These are phyloP conservation scores for Phymorhynchus buccinoides DNA, from an alignment of 1,140 invertebrate genomes.

Conservation along the genomic window DNA sequence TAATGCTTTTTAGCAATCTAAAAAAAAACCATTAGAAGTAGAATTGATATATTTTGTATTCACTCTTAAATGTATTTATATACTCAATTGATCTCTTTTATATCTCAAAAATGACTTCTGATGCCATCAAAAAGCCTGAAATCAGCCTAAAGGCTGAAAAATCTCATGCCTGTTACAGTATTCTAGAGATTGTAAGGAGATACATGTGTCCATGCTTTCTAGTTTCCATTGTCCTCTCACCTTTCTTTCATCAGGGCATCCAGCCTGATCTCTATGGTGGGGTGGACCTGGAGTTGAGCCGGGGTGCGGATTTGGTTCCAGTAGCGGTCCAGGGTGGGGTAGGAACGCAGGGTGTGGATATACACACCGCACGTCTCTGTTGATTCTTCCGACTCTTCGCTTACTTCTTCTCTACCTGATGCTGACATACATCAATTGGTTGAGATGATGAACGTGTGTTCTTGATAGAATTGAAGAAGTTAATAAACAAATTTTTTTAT, in stretches of 20 bases:
- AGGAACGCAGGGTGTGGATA: conserved; percentile 60
- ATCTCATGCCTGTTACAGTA: no score
- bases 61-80: no score
- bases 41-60: no score
- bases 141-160: no score
- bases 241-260: conserved; percentile 62
- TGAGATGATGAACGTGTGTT: background rate
- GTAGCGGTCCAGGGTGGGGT: conserved; percentile 62
- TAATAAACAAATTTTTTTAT: background rate
- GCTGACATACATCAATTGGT: background rate
- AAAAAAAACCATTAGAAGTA: no score
- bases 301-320: conserved; percentile 49
- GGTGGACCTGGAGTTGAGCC: conserved; percentile 51
- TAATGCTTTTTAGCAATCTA: no score
- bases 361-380: conserved; percentile 55
- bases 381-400: conserved; percentile 39
- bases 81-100: no score
- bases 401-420: conserved; percentile 39
- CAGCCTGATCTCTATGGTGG: conserved; percentile 58
- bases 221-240: conserved; percentile 48
- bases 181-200: no score
- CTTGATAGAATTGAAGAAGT: background rate
- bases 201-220: no score
- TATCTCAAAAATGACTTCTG: no score
- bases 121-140: no score